A percentile compares a stretch with the other conserved stretches of the same genome.
Conservation (phyloP, 64 coral and sea anemone species). For the Porites lutea region DNA sequence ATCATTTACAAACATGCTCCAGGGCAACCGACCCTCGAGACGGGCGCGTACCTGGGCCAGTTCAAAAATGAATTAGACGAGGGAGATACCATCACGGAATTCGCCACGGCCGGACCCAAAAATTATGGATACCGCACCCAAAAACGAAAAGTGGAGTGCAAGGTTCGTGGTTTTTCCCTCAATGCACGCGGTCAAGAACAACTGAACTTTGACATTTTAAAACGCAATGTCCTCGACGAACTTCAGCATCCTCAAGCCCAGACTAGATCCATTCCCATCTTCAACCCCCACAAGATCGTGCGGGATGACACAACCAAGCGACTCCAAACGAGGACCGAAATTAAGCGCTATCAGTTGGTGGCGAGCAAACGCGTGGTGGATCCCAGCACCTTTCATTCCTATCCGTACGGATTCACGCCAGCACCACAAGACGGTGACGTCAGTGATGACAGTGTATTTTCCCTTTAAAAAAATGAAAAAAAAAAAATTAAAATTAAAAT, state of each 20-base stretch:
- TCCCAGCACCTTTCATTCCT: background rate
- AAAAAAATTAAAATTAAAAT: too few relatives aligned
- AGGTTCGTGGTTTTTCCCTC: background rate
- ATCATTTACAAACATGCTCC: background rate
- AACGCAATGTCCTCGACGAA: background rate
- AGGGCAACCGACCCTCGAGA: background rate
- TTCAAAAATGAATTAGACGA: slow-evolving; percentile 21
- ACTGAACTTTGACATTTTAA: slow-evolving; percentile 7
- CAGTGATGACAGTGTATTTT: too few relatives aligned
- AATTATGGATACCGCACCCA: background rate
- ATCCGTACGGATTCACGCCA: background rate
- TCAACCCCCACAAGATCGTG: background rate
- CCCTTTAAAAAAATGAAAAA: too few relatives aligned
- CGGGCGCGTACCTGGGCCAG: slow-evolving; percentile 6
- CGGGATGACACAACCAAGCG: background rate
- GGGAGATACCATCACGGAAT: background rate
- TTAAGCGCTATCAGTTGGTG: background rate
- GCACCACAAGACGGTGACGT: too few relatives aligned
- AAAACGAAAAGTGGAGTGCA: background rate
- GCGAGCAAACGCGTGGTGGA: slow-evolving; percentile 8
- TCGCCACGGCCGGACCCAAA: slow-evolving; percentile 6
- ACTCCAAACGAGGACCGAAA: background rate
- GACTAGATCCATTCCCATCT: background rate
- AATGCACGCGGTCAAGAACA: background rate
- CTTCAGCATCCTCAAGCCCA: background rate